Percentiles rank a stretch among this genome's conserved stretches.
phyloP scores from a whole-genome alignment of 2,888 invertebrate species.

The Folsomia candida region DNA sequence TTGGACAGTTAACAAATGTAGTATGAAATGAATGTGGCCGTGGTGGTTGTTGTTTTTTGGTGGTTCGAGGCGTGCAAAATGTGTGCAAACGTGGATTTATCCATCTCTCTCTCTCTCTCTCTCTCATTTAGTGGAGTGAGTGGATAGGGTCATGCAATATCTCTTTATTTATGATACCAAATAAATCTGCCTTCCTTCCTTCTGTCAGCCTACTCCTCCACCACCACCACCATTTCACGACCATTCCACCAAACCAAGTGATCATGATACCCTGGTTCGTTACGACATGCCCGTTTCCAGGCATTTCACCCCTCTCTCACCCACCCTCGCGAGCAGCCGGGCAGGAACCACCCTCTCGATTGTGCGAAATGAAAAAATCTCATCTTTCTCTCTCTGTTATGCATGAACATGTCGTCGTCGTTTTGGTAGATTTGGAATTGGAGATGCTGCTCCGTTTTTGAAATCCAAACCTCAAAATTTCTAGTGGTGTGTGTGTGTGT shows the following conservation, averaged over 20 bases:
- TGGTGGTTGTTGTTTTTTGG: neutral
- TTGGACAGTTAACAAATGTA: slow-evolving; percentile 5
- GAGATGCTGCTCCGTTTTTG: too few species aligned
- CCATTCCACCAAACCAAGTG: neutral
- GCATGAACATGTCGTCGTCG: too few species aligned
- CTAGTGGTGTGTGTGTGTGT: too few species aligned
- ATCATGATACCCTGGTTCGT: neutral
- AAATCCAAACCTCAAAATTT: slow-evolving; percentile 4
- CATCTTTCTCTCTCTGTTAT: neutral
- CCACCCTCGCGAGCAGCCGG: neutral
- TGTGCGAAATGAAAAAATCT: neutral
- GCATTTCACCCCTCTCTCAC: neutral
- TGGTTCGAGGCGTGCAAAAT: neutral
- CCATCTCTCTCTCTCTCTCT: too few species aligned
- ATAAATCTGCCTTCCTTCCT: slow-evolving; percentile 4
- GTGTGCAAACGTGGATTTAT: slow-evolving; percentile 4
- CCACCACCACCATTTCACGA: neutral
- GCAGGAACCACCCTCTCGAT: neutral
- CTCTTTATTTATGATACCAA: slow-evolving; percentile 1
- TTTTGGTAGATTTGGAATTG: too few species aligned
- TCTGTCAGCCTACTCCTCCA: neutral
- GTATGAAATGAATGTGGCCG: slow-evolving; percentile 1
- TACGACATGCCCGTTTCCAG: neutral
- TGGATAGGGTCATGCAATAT: slow-evolving; percentile 1
- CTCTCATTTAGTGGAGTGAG: neutral